These are phyloP conservation scores for Zaprionus africanus DNA, from an alignment of 1,140 invertebrate genomes.

Conservation along the genomic window DNA sequence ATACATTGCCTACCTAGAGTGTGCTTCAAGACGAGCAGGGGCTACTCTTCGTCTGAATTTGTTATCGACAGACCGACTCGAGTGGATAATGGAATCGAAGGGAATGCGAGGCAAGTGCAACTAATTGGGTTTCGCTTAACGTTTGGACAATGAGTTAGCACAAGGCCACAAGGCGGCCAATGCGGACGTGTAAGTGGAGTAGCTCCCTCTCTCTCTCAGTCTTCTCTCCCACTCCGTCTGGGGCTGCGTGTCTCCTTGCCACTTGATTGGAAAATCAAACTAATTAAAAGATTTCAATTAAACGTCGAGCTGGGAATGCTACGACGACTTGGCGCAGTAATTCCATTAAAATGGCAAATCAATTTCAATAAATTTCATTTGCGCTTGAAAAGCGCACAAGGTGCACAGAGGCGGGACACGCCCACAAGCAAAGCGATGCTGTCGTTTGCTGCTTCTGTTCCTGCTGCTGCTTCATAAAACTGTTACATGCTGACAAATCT, in stretches of 20 bases:
- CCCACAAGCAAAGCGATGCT: conserved; percentile 22
- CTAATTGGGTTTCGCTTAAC: conserved; percentile 77
- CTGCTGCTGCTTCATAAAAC: conserved; percentile 61
- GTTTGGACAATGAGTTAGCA: conserved; percentile 46
- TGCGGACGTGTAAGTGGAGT: background rate
- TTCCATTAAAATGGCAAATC: conserved; percentile 78
- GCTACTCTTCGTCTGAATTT: conserved; percentile 54
- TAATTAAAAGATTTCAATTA: conserved; percentile 84
- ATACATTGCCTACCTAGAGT: conserved; percentile 8
- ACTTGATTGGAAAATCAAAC: conserved; percentile 84
- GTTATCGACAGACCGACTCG: conserved; percentile 76
- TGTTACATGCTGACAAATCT: conserved; percentile 82
- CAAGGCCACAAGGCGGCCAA: conserved; percentile 12
- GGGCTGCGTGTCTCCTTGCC: conserved; percentile 54
- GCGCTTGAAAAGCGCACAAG: conserved; percentile 50
- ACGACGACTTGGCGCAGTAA: conserved; percentile 54
- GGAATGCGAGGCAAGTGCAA: conserved; percentile 66
- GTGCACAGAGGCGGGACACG: conserved; percentile 42
- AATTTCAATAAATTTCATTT: conserved; percentile 80
- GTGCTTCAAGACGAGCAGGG: no score
- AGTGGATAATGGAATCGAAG: conserved; percentile 76
- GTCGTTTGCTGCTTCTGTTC: background rate
- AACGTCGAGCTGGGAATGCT: conserved; percentile 64
- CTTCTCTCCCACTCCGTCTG: conserved; percentile 1
- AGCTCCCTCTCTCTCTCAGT: conserved; percentile 1